Conservation (phyloP, 1,140 invertebrate species). For the Drosophila ficusphila region DNA sequence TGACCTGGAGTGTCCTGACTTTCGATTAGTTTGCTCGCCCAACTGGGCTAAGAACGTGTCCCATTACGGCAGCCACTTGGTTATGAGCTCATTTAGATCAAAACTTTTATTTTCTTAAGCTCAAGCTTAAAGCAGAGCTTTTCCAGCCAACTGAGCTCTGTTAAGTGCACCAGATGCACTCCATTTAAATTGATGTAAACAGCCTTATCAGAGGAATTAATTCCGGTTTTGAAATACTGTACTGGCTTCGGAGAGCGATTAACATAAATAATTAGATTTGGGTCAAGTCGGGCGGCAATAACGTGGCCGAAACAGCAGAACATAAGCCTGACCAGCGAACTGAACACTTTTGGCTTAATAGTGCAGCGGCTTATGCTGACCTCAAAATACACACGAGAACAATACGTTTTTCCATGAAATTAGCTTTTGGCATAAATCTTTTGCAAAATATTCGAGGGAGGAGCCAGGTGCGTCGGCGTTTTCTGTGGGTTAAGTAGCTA, state of each 20-base stretch:
- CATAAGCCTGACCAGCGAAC: conserved; percentile 22
- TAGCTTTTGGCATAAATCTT: conserved; percentile 82
- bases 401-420: conserved; percentile 82
- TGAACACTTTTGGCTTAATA: conserved; percentile 51
- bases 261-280: conserved; percentile 80
- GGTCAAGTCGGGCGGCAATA: conserved; percentile 53
- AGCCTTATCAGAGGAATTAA: background rate
- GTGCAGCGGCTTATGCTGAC: conserved; percentile 55
- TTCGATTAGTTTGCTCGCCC: conserved; percentile 62
- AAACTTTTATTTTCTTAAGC: conserved; percentile 14
- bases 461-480: conserved; percentile 13
- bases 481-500: conserved; percentile 61
- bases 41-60: conserved; percentile 6
- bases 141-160: conserved; percentile 19
- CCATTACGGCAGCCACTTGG: background rate
- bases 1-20: conserved; percentile 60
- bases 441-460: conserved; percentile 65
- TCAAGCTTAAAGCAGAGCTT: background rate
- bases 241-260: conserved; percentile 69
- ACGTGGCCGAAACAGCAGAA: conserved; percentile 9
- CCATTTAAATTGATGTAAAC: background rate
- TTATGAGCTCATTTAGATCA: conserved; percentile 16
- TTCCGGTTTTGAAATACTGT: conserved; percentile 62
- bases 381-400: conserved; percentile 58
- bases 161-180: conserved; percentile 25